Evolutionary conservation across 2,797 vertebrate species (phyloP), one percentile per base, ranked within the genome.

Genomic region (Siniperca scherzeri): DNA sequence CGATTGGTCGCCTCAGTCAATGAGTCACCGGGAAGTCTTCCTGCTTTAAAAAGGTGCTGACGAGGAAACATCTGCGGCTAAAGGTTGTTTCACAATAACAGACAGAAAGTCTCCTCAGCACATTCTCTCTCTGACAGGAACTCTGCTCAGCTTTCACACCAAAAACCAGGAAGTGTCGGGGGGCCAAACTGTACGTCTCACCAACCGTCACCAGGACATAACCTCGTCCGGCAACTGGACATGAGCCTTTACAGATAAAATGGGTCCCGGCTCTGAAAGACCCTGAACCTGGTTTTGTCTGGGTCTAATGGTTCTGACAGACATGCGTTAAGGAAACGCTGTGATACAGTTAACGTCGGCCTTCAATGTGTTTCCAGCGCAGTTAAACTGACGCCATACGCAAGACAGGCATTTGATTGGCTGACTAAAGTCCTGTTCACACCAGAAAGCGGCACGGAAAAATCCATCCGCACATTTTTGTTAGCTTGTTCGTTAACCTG

Each of bases 51-150:
- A 57, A 92, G 81, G 40, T 27, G 93, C 93, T 94, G 94, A 95
- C 53, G 38, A 40, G 40, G 85, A 85, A 27, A 78, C 76, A 80
- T 65, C 30, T 66, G 12, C 16, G 81, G 73, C 74, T 87, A 91
- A 94, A 93, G 92, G 89, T 90, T 61, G 85, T 83, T 92, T 87
- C 85, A 81, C 86, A 93, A 91, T 81, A 88, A 71, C 82, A 62
- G 83, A 52, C 70, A 80, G 74, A 85, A 88, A 42, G 81, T 59
- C 62, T 74, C 9, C 82, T 92, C 89, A 91, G 90, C 90, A 93
- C 55, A 88, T 90, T 84, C 69, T 75, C 21, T 46, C 42, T 7
- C 55, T 38, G 60, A 85, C 88, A 89, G 87, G 87, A 91, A 91
- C 66, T 85, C 82, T 67, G 77, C 50, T 38, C 55, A 59, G 79